Base-by-base conservation (phyloP, 2,888 invertebrate genomes). In the Lasioglossum zephyrum region DNA sequence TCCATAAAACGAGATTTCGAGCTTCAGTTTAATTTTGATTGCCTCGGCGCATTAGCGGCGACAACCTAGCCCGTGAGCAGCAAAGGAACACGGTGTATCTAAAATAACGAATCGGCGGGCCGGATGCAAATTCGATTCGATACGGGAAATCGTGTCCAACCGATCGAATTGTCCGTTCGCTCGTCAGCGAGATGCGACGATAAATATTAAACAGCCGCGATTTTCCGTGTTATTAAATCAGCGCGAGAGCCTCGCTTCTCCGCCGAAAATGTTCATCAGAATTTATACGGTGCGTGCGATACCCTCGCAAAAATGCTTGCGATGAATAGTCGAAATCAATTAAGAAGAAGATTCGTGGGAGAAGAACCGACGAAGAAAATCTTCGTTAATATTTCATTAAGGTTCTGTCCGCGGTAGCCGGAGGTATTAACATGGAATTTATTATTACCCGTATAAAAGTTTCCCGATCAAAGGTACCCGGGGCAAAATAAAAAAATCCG, bases 251-350 rank as follows among this genome's bases (percentile, higher is more conserved):
- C 39, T 47, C 47, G n/a, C 31, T 63, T 63, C 80, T 41, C 49
- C 73, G 57, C 66, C 49, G 63, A 72, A 75, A 44, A 82, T 82
- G 66, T 82, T 82, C 77, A 82, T 75, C 75, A 72, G 75, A 78
- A 84, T 84, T 77, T 82, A 82, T 78, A 47, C 36, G 63, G 11
- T 2, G 22, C 22, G 16, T 72, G 49, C 75, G 82, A 75, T 47
- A 26, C 8, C 31, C n/a, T 26, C 6, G 26, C 78, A 69, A 78
- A 74, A 82, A 72, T n/a, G 3, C 39, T n/a, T 44, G 16, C 60
- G 72, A 60, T 36, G 79, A 85, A 76, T 73, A 76, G 79, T 79
- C 47, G 47, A 63, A 85, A 85, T 82, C 76, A 82, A 85, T 76
- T 0, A 31, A 31, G 63, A 18, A 80, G 26, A 31, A n/a, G 26